A percentile compares a stretch with the other conserved stretches of the same genome.
Evolutionary conservation across 1,140 invertebrate species (phyloP).

Genomic region (Limonius californicus): DNA sequence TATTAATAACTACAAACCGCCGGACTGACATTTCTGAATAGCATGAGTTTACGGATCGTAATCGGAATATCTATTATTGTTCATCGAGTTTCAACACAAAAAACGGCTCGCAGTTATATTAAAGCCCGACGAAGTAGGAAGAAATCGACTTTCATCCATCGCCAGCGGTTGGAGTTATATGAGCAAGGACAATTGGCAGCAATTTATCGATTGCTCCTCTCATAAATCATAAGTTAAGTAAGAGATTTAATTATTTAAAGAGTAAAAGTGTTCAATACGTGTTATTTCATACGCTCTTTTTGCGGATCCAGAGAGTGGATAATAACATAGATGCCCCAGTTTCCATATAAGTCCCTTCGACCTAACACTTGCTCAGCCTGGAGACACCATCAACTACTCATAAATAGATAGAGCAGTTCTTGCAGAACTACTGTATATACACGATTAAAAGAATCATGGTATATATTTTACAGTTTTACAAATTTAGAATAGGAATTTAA

Average conservation of each 20-base stretch:
- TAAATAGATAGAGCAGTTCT: neutral
- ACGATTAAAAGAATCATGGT: neutral
- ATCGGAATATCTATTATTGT: no score
- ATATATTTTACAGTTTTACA: neutral
- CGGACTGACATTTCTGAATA: no score
- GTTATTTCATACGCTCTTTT: constrained; percentile 16
- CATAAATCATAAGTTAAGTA: constrained; percentile 14
- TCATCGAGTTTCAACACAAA: no score
- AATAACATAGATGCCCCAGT: constrained; percentile 25
- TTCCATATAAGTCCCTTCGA: constrained; percentile 22
- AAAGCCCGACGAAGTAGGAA: no score
- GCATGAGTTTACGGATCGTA: no score
- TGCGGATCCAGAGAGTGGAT: constrained; percentile 22
- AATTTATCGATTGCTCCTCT: neutral
- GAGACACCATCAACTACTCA: constrained; percentile 2
- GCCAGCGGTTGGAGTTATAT: neutral
- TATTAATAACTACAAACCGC: no score
- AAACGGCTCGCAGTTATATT: no score
- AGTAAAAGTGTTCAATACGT: constrained; percentile 23
- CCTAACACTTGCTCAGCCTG: constrained; percentile 10
- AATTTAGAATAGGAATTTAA: neutral
- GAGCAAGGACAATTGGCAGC: neutral
- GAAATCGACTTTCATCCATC: neutral
- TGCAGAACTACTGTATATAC: no score
- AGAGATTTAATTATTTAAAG: constrained; percentile 20